Percentiles rank a stretch among this genome's conserved stretches.
These are phyloP conservation scores for Hippoglossus stenolepis DNA, from an alignment of 2,113 vertebrate species.

Conservation along the genomic window DNA sequence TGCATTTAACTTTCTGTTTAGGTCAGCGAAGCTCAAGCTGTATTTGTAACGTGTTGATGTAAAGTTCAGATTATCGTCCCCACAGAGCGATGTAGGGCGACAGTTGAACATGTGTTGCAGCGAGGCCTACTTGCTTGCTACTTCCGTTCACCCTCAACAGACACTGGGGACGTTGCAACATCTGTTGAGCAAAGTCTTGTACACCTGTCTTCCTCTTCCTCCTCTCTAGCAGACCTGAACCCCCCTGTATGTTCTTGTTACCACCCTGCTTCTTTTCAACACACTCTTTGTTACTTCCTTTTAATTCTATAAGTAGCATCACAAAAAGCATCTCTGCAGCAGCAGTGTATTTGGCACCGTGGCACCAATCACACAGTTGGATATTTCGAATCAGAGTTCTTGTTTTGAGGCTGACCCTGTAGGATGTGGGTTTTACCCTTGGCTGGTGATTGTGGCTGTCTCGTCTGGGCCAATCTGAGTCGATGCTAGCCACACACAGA, in stretches of 20 bases:
- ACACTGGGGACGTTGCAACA: slow-evolving; percentile 76
- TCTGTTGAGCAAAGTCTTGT: slow-evolving; percentile 78
- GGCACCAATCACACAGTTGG: slow-evolving; percentile 64
- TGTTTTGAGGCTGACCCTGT: slow-evolving; percentile 81
- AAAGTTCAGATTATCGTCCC: background rate
- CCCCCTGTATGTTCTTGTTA: slow-evolving; percentile 15
- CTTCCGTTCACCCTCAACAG: slow-evolving; percentile 65
- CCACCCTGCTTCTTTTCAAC: slow-evolving; percentile 43
- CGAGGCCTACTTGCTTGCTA: slow-evolving; percentile 68
- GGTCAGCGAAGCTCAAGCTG: slow-evolving; percentile 14
- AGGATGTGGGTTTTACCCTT: slow-evolving; percentile 81
- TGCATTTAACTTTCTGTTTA: background rate
- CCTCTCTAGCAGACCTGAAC: slow-evolving; percentile 59
- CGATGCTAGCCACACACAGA: slow-evolving; percentile 58
- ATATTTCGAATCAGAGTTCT: slow-evolving; percentile 77
- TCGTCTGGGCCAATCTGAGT: slow-evolving; percentile 74
- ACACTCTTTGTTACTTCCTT: slow-evolving; percentile 60
- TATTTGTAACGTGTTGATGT: background rate
- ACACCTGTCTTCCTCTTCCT: slow-evolving; percentile 85
- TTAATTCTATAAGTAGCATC: slow-evolving; percentile 45
- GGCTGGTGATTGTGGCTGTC: slow-evolving; percentile 80
- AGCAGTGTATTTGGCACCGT: slow-evolving; percentile 27
- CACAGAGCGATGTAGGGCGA: slow-evolving; percentile 33
- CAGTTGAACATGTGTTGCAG: slow-evolving; percentile 71
- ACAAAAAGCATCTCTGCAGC: slow-evolving; percentile 8